These are phyloP conservation scores for Botia almorhae DNA, from an alignment of 2,797 vertebrate species.

Conservation along the genomic window DNA sequence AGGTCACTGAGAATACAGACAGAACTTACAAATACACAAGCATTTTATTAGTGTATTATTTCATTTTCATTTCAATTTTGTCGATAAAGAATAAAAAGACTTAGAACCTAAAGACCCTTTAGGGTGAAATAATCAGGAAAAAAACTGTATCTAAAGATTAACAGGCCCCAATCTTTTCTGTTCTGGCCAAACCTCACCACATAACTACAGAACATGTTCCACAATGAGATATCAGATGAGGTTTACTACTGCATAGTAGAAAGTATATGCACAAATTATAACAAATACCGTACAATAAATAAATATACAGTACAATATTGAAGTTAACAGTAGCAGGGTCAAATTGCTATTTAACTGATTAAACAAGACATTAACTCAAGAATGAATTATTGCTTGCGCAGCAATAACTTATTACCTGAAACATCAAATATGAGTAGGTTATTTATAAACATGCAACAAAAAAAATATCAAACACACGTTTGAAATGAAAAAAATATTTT, in stretches of 20 bases:
- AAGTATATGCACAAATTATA: no score
- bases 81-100: not conserved
- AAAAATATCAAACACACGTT: slow-evolving; percentile 38
- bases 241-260: no score
- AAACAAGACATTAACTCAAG: not conserved
- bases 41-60: slow-evolving; percentile 17
- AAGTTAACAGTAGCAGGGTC: not conserved
- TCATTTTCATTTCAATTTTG: not conserved
- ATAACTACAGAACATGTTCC: no score
- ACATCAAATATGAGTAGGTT: slow-evolving; percentile 12
- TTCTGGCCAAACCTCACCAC: no score
- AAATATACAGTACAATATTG: not conserved
- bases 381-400: not conserved
- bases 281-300: no score
- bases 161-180: no score
- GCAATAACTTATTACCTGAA: not conserved
- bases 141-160: no score
- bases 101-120: not conserved
- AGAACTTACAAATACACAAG: slow-evolving; percentile 16
- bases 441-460: slow-evolving; percentile 20
- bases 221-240: no score
- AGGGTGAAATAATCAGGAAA: no score
- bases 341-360: not conserved
- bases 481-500: slow-evolving; percentile 51
- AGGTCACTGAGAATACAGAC: slow-evolving; percentile 3